phyloP scores from a whole-genome alignment of 1,140 invertebrate genomes.

The Drosophila asahinai region DNA sequence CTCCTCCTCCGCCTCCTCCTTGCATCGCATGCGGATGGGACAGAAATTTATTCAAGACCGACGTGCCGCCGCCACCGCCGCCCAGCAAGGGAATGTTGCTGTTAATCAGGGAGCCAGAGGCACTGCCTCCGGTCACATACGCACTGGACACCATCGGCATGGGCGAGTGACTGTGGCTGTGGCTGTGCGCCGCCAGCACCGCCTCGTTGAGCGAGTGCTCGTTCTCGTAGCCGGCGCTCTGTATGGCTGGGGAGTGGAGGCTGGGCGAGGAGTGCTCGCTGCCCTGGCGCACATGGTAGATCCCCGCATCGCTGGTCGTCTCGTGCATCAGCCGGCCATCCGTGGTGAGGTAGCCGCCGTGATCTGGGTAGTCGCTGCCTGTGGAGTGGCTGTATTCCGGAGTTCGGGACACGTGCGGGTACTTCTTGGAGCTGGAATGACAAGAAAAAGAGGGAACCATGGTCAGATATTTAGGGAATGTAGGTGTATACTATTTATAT shows the following conservation, averaged over 20 bases:
- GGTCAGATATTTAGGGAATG: too few species aligned
- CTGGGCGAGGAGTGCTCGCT: constrained; percentile 82
- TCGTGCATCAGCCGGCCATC: constrained; percentile 74
- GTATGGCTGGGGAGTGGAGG: constrained; percentile 80
- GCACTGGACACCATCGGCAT: constrained; percentile 67
- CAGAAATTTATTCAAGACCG: constrained; percentile 80
- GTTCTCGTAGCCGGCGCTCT: constrained; percentile 71
- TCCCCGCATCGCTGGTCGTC: constrained; percentile 53
- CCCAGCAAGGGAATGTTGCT: constrained; percentile 74
- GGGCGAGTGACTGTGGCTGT: constrained; percentile 67
- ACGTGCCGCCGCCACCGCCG: constrained; percentile 48
- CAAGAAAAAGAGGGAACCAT: too few species aligned
- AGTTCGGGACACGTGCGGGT: constrained; percentile 67
- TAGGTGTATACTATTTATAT: too few species aligned
- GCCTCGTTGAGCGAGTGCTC: constrained; percentile 68
- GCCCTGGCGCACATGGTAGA: constrained; percentile 78
- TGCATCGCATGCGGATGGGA: constrained; percentile 75
- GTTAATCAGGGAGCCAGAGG: constrained; percentile 64
- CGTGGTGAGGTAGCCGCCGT: constrained; percentile 54
- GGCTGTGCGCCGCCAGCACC: constrained; percentile 65
- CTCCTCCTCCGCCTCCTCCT: constrained; percentile 36
- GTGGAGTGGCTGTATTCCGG: constrained; percentile 77
- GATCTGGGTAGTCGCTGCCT: constrained; percentile 74
- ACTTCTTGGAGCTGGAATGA: constrained; percentile 69
- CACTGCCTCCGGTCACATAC: constrained; percentile 58